Base-by-base conservation (phyloP, 2,797 vertebrate species). In the Molossus molossus region DNA sequence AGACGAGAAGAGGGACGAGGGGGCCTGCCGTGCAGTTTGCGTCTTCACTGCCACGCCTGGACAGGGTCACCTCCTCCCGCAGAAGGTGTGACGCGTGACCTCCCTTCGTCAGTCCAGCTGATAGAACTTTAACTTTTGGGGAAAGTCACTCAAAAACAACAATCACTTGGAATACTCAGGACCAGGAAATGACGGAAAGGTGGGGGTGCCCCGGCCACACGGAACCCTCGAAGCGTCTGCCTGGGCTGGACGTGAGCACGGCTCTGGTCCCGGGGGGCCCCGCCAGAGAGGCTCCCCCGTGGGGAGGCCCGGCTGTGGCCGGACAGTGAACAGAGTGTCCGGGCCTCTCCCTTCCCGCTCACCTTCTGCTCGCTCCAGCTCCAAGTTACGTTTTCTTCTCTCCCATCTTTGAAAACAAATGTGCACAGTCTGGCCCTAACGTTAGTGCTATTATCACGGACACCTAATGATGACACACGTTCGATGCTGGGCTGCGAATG, bases 381-480 rank as follows among this genome's bases (percentile, higher is more conserved):
- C 33, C 50, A 13, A 57, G 13, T 57, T 40, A n/a, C 53, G 77
- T 15, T 33, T 48, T n/a, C 57, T 83, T 89, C 72, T 14, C 65
- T 67, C 13, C 25, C n/a, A 18, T 14, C 37, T 92, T 90, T 48
- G 80, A 73, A 87, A 37, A 84, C 20, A 83, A 60, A 94, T 2
- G 50, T 20, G 15, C 20, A 2, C 23, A 88, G 20, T 20, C 80
- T 29, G 58, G 84, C 27, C 80, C 76, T 25, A 8, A 23, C 1
- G 50, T 8, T 27, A 18, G 13, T 18, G 33, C 9, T 4, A 5
- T 20, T 3, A 40, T 20, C 5, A 40, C 13, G 50, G 58, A 29
- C 7, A 48, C 7, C 48, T 57, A 23, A 18, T 6, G 18, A 18
- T 3, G n/a, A 40, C 0, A 55, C 8, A 12, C 4, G 2, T 12